phyloP scores from a whole-genome alignment of 2,888 invertebrate genomes.

The Terebella lapidaria region DNA sequence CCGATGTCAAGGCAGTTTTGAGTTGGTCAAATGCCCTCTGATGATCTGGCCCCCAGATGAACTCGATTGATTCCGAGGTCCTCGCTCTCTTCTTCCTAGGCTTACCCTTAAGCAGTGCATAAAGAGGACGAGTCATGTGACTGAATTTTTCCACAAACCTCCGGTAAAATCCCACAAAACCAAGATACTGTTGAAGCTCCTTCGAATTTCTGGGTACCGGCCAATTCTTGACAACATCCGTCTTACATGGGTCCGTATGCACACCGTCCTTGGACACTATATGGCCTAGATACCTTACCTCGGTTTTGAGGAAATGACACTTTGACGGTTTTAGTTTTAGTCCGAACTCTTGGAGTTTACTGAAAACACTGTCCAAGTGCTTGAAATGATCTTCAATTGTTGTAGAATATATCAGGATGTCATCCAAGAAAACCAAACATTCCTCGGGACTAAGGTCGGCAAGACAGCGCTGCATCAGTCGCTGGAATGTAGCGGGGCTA shows the following conservation, averaged over 20 bases:
- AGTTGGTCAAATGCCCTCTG: background rate
- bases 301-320: background rate
- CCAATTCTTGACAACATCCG: background rate
- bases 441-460: background rate
- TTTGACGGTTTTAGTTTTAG: slow-evolving; percentile 4
- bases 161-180: background rate
- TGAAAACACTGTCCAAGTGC: background rate
- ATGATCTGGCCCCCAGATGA: background rate
- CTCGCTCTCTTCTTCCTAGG: background rate
- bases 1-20: background rate
- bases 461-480: slow-evolving; percentile 2
- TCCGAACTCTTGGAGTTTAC: background rate
- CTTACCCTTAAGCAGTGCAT: slow-evolving; percentile 2
- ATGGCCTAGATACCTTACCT: background rate
- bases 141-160: background rate
- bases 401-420: background rate
- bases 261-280: slow-evolving; percentile 2
- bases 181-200: too few species aligned
- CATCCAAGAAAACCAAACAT: slow-evolving; percentile 1
- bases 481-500: background rate
- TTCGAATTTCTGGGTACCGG: slow-evolving; percentile 8
- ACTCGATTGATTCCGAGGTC: too few species aligned
- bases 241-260: slow-evolving; percentile 1
- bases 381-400: background rate
- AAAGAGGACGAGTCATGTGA: slow-evolving; percentile 1